phyloP scores from a whole-genome alignment of 2,888 invertebrate genomes.

The Eristalinus sepulchralis region DNA sequence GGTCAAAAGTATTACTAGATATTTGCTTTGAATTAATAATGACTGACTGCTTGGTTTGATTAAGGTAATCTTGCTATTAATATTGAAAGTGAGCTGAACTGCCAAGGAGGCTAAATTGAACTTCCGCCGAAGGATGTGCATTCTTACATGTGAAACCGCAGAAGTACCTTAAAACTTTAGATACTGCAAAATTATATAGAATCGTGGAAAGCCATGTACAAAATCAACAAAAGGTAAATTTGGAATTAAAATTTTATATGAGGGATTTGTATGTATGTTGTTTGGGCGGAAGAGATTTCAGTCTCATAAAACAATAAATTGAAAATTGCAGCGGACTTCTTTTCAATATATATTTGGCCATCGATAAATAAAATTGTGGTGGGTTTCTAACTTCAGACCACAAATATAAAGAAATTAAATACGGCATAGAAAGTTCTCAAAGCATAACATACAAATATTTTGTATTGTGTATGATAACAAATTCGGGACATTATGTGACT shows the following conservation, averaged over 20 bases:
- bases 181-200: not conserved
- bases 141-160: not conserved
- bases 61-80: slow-evolving; percentile 68
- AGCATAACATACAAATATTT: no score
- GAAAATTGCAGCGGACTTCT: no score
- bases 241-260: no score
- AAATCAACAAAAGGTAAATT: not conserved
- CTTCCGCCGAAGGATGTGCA: slow-evolving; percentile 23
- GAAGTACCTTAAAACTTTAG: not conserved
- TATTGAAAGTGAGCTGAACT: slow-evolving; percentile 49
- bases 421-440: no score
- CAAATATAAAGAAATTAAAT: no score
- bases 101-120: slow-evolving; percentile 40
- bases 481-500: no score
- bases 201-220: not conserved
- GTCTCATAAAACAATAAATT: no score
- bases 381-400: no score
- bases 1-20: slow-evolving; percentile 42
- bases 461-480: no score
- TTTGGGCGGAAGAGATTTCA: no score
- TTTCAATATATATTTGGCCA: no score
- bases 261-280: not conserved
- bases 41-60: slow-evolving; percentile 72
- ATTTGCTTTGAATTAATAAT: slow-evolving; percentile 72
- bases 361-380: no score